Evolutionary conservation across 2,888 invertebrate species (phyloP).

Genomic region (Epinotia nisella): DNA sequence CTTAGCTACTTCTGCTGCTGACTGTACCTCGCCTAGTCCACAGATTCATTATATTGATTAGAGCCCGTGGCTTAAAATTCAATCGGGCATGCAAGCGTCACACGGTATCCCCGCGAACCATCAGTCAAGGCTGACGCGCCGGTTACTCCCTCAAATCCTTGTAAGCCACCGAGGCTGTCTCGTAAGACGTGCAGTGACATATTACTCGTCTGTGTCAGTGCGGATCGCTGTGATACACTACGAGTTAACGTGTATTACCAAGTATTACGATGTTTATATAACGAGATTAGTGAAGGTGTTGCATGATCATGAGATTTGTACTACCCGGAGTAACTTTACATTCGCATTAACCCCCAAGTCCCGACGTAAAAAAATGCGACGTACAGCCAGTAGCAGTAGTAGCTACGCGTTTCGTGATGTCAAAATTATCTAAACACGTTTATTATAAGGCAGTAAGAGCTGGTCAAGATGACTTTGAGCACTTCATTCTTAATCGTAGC

Average conservation of each 20-base stretch:
- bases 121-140: slow-evolving; percentile 63
- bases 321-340: too few relatives aligned
- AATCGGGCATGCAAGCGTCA: slow-evolving; percentile 19
- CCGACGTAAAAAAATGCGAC: too few relatives aligned
- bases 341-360: too few relatives aligned
- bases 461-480: too few relatives aligned
- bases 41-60: slow-evolving; percentile 17
- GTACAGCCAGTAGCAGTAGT: too few relatives aligned
- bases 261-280: slow-evolving; percentile 32
- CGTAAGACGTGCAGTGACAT: slow-evolving; percentile 60
- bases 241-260: slow-evolving; percentile 27
- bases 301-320: neutral
- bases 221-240: slow-evolving; percentile 42
- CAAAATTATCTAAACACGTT: too few relatives aligned
- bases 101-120: slow-evolving; percentile 51
- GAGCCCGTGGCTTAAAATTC: slow-evolving; percentile 14
- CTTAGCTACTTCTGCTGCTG: too few relatives aligned
- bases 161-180: slow-evolving; percentile 60
- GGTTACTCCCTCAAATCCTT: slow-evolving; percentile 64
- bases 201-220: slow-evolving; percentile 66
- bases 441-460: too few relatives aligned
- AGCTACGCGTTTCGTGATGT: too few relatives aligned
- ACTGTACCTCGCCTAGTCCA: slow-evolving; percentile 6
- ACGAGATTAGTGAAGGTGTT: slow-evolving; percentile 2
- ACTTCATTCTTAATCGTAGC: too few relatives aligned